phyloP scores from a whole-genome alignment of 2,888 invertebrate genomes.

The Corbicula japonica region DNA sequence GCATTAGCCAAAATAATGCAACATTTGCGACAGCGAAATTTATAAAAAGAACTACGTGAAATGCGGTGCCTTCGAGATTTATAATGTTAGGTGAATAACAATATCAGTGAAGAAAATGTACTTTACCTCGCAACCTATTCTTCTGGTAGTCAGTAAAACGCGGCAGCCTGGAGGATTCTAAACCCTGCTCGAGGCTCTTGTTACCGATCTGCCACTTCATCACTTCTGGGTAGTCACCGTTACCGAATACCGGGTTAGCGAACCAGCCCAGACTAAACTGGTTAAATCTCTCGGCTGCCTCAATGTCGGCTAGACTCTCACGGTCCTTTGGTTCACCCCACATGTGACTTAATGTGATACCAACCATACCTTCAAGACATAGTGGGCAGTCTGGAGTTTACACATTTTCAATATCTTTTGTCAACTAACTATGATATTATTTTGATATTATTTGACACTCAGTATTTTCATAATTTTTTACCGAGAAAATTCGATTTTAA shows the following conservation, averaged over 20 bases:
- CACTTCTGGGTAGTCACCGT: slow-evolving; percentile 87
- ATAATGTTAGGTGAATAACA: too few species aligned
- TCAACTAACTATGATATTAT: too few species aligned
- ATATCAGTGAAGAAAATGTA: too few species aligned
- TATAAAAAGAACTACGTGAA: too few species aligned
- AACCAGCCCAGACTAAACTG: slow-evolving; percentile 74
- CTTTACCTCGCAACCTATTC: slow-evolving; percentile 69
- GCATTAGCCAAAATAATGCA: too few species aligned
- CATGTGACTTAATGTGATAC: slow-evolving; percentile 67
- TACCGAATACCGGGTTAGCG: slow-evolving; percentile 76
- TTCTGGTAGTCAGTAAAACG: slow-evolving; percentile 77
- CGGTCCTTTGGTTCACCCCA: slow-evolving; percentile 62
- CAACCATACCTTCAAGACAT: slow-evolving; percentile 71
- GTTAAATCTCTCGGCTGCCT: slow-evolving; percentile 70
- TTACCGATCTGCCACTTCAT: slow-evolving; percentile 65
- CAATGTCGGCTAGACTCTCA: slow-evolving; percentile 53
- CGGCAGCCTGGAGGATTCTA: slow-evolving; percentile 69
- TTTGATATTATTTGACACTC: too few species aligned
- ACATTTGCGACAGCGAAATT: too few species aligned
- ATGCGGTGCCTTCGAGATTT: too few species aligned
- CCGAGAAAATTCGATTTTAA: too few species aligned
- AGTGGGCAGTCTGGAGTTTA: too few species aligned
- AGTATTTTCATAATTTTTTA: too few species aligned
- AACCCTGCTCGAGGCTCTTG: slow-evolving; percentile 60
- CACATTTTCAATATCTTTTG: too few species aligned